phyloP scores from a whole-genome alignment of 2,797 vertebrate genomes.

The Poeciliopsis infans region DNA sequence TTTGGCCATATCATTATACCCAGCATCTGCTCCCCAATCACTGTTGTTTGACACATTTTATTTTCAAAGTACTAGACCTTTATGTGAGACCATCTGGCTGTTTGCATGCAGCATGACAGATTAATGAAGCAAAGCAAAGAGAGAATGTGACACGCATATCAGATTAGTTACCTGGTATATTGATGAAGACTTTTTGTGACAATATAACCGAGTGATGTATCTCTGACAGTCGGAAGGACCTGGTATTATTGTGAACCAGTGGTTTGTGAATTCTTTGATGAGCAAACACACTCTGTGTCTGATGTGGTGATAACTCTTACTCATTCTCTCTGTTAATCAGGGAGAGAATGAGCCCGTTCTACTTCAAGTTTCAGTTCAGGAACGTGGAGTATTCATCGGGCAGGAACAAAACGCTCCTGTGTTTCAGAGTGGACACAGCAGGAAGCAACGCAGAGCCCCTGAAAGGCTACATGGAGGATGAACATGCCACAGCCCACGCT shows the following conservation, averaged over 20 bases:
- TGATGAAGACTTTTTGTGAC: constrained; percentile 19
- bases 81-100: constrained; percentile 29
- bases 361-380: constrained; percentile 98
- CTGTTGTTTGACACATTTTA: constrained; percentile 37
- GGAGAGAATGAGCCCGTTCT: constrained; percentile 90
- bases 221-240: not conserved
- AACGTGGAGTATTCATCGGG: constrained; percentile 98
- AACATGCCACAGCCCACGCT: constrained; percentile 88
- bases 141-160: constrained; percentile 21
- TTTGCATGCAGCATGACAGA: constrained; percentile 10
- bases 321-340: constrained; percentile 68
- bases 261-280: constrained; percentile 1
- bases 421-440: constrained; percentile 89
- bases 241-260: not conserved
- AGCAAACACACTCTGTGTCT: not conserved
- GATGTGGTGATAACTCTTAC: not conserved
- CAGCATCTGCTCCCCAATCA: constrained; percentile 48
- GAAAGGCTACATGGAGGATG: constrained; percentile 93
- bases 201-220: not conserved
- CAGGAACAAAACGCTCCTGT: constrained; percentile 97
- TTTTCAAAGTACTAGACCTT: constrained; percentile 34
- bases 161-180: constrained; percentile 22
- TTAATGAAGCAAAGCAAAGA: constrained; percentile 20
- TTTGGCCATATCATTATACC: constrained; percentile 29
- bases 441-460: constrained; percentile 78